Evolutionary conservation across 2,888 invertebrate species (phyloP), one percentile per base, ranked within the genome.

Genomic region (Pyrochroa serraticornis): DNA sequence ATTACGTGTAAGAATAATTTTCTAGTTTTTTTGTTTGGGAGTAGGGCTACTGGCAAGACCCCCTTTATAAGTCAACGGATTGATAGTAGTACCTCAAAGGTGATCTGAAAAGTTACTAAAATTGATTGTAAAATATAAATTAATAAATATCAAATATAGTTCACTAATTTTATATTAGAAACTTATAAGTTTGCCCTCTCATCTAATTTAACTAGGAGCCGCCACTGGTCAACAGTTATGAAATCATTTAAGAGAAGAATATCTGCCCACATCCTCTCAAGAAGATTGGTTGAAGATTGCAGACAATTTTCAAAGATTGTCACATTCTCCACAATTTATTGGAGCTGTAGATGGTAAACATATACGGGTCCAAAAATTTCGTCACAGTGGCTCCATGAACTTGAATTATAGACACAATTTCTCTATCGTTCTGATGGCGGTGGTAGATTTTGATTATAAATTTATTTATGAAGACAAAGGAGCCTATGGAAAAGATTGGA

Each of bases 391-490:
- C 7, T 36, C 36, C 6, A 8, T 31, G 22, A 14, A 31, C 22
- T 37, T 47, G n/a, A 47, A 47, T 36, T 47, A 47, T 14, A 47
- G 36, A 8, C n/a, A 35, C 8, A 10, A 30, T n/a, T 59, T 51
- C 61, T 44, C 64, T 22, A 61, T 66, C 7, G 63, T 69, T 37
- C 60, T 69, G 37, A 37, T 67, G 52, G 68, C 64, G 12, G 12
- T 61, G n/a, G n/a, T n/a, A n/a, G n/a, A n/a, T n/a, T 22, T 63
- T 22, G 38, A 54, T 49, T 67, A 62, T 53, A 60, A 65, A 52
- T 69, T 69, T 51, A 48, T 65, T 48, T 58, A 42, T 31, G 56
- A 66, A 38, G 66, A 70, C 49, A 61, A 69, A 13, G 62, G 60
- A 41, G 47, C 47, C 7, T 1, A 7, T 37, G 36, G 47, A 2